Evolutionary conservation across 1,140 invertebrate genomes (phyloP), one percentile per base, ranked within the genome.

Genomic region (Periplaneta americana): DNA sequence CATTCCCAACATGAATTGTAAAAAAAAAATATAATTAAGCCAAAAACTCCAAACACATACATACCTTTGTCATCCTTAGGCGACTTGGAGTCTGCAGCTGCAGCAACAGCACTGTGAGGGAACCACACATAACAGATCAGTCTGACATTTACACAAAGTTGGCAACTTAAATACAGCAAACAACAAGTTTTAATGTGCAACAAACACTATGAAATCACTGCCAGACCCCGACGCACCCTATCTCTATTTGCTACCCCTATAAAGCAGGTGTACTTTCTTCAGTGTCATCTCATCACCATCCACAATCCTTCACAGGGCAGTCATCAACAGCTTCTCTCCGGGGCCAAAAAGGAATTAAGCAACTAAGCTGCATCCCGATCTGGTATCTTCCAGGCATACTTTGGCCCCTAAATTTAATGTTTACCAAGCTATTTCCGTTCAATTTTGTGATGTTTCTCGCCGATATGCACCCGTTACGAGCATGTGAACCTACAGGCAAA

Each of bases 11-110:
- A n/a, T n/a, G n/a, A n/a, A n/a, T n/a, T n/a, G n/a, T n/a, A n/a
- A n/a, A n/a, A n/a, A n/a, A n/a, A n/a, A n/a, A n/a, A n/a, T n/a
- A n/a, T n/a, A n/a, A n/a, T n/a, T n/a, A n/a, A n/a, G n/a, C n/a
- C n/a, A n/a, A n/a, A n/a, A n/a, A n/a, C n/a, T n/a, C n/a, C n/a
- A n/a, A n/a, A n/a, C n/a, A n/a, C n/a, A n/a, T n/a, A n/a, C n/a
- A n/a, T n/a, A 82, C 76, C 83, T 82, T 84, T 80, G 13, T 80
- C 82, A 81, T 82, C 80, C 79, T 83, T 83, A 9, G 80, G 17
- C 8, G 77, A 75, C 37, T 83, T 82, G 31, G 32, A 66, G 33
- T 83, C 82, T n/a, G n/a, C n/a, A 78, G 33, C 66, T 34, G 34
- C 37, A 34, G 28, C 78, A 74, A 35, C 32, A 48, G 37, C 57